Base-by-base conservation (phyloP, 2,113 vertebrate genomes). In the Thunnus thynnus region DNA sequence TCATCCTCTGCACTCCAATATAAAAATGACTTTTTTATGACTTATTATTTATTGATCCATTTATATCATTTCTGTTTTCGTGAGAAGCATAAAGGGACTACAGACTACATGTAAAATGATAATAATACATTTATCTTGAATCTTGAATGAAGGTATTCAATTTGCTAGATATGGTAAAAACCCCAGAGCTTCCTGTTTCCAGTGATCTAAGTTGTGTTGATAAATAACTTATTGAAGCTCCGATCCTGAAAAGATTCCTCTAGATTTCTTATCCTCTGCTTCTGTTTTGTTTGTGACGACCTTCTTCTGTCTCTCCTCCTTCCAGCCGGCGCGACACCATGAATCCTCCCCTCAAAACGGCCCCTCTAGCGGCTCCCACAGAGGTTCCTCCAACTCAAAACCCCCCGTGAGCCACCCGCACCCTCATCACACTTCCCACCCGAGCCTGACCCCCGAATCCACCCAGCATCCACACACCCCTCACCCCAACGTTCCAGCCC, bases 301-400 rank as follows among this genome's bases (percentile, higher is more conserved):
- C 3, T 2, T 57, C 11, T 58, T 18, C 3, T 13, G 0, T 65
- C 20, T 68, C 5, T 27, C 6, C 22, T 3, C 20, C 57, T 48
- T 86, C 16, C 55, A 95, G 90, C 82, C 93, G 1, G 84, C 66
- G 2, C 94, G 90, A n/a, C 91, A 94, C 55, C 94, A 94, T 0
- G 94, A 93, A 17, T 60, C 86, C 8, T 92, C 94, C 5, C 92
- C 96, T 47, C 92, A 93, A 51, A 97, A 97, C 0, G 96, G 96
- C 58, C 96, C 96, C 1, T 86, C 94, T 2, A 17, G 76, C 17
- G 10, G 89, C 25, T 60, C 86, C 13, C 25, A 62, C 51, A 69
- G 82, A 17, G 83, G 73, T 1, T 86, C 86, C 48, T 80, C 92
- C 0, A 51, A 75, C 62, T 87, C 86, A 63, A 91, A 91, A 84